phyloP scores from a whole-genome alignment of 2,113 vertebrate species.

The Crotalus horridus region DNA sequence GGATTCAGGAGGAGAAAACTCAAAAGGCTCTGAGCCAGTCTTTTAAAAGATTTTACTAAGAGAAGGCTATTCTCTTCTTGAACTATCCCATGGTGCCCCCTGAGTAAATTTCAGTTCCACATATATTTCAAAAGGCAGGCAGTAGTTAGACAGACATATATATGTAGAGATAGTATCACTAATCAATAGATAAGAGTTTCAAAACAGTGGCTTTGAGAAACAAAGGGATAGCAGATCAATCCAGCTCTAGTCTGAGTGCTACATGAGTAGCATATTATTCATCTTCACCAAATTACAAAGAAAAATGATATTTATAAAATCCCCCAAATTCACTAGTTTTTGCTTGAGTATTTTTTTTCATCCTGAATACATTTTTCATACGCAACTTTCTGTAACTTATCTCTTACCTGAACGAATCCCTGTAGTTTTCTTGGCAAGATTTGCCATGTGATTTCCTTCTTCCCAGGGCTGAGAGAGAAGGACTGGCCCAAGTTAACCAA shows the following conservation, averaged over 20 bases:
- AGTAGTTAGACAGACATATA: not conserved
- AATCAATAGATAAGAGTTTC: not conserved
- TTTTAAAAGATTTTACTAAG: not conserved
- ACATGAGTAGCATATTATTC: not conserved
- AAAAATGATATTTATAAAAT: not conserved
- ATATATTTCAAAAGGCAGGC: not conserved
- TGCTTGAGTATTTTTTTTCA: not conserved
- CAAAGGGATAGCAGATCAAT: not conserved
- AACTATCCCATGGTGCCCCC: not conserved
- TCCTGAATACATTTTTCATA: not conserved
- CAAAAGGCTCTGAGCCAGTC: not conserved
- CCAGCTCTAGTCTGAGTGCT: not conserved
- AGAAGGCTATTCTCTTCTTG: not conserved
- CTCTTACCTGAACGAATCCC: not conserved
- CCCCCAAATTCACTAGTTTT: not conserved
- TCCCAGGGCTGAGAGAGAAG: not conserved
- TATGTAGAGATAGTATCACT: not conserved
- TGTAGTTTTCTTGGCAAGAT: not conserved
- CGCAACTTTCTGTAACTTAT: not conserved
- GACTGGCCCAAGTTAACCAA: not conserved
- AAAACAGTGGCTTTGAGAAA: not conserved
- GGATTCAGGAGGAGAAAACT: not conserved
- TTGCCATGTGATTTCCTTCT: not conserved
- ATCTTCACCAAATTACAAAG: not conserved
- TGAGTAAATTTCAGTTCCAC: not conserved